phyloP scores from a whole-genome alignment of 2,113 vertebrate species.

The Manacus vitellinus region DNA sequence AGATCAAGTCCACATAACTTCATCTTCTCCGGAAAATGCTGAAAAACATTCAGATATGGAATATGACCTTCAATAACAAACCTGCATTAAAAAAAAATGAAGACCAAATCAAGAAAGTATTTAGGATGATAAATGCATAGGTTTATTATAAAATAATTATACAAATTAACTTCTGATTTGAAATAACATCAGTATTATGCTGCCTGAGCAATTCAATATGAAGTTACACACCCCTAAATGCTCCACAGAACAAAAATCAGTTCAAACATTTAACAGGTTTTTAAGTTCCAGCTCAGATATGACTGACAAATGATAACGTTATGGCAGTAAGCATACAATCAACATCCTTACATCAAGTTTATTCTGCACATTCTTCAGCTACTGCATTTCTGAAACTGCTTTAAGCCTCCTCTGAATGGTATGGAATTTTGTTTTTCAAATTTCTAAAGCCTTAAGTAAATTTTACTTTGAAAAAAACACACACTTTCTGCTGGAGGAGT shows the following conservation, averaged over 20 bases:
- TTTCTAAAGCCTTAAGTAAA: neutral
- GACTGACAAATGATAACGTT: neutral
- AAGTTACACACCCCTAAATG: neutral
- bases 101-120: neutral
- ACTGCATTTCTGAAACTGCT: neutral
- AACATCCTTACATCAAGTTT: neutral
- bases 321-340: neutral
- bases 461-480: neutral
- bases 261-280: neutral
- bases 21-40: conserved; percentile 79
- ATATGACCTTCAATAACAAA: conserved; percentile 77
- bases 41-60: conserved; percentile 77
- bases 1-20: conserved; percentile 76
- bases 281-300: neutral
- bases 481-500: neutral
- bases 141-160: neutral
- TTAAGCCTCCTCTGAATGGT: neutral
- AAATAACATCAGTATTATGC: neutral
- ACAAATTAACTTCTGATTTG: neutral
- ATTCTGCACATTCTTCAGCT: neutral
- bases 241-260: neutral
- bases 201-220: neutral
- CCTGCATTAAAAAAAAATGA: conserved; percentile 39
- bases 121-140: neutral
- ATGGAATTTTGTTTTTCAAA: neutral